These are phyloP conservation scores for Datnioides undecimradiatus DNA, from an alignment of 2,113 vertebrate species.

Conservation along the genomic window DNA sequence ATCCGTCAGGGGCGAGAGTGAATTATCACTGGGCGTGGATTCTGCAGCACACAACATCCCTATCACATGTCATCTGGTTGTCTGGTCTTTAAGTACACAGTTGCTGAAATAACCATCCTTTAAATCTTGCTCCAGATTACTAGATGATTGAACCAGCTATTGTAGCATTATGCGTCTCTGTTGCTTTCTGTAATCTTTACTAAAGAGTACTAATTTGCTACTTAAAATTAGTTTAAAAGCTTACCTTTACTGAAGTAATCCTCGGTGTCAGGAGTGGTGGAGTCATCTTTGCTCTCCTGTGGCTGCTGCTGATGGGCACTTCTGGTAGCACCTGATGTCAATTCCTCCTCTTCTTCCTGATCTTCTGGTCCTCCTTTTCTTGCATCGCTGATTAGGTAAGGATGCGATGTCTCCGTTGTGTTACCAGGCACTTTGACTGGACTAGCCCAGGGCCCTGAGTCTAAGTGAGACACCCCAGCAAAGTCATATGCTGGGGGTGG, in stretches of 20 bases:
- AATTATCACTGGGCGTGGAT: conserved; percentile 92
- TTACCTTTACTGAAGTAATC: conserved; percentile 94
- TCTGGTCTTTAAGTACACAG: conserved; percentile 53
- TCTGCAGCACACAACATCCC: conserved; percentile 75
- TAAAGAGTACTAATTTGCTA: neutral
- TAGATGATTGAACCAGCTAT: neutral
- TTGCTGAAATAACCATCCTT: conserved; percentile 13
- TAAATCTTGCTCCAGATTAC: neutral
- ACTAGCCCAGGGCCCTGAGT: conserved; percentile 86
- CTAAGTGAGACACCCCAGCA: conserved; percentile 75
- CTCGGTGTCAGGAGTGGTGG: conserved; percentile 84
- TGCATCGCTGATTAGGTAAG: conserved; percentile 87
- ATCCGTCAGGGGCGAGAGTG: conserved; percentile 92
- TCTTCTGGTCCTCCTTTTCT: conserved; percentile 83
- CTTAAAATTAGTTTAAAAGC: conserved; percentile 13
- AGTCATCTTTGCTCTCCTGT: conserved; percentile 88
- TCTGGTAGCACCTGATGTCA: conserved; percentile 93
- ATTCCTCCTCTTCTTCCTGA: conserved; percentile 86
- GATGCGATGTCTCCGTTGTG: conserved; percentile 84
- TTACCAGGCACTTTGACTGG: conserved; percentile 93
- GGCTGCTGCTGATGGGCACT: conserved; percentile 89
- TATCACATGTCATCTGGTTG: conserved; percentile 68
- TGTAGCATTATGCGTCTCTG: neutral
- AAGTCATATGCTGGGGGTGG: conserved; percentile 79
- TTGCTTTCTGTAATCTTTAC: neutral